Conservation (phyloP, 2,888 invertebrate species). For the Leucophenga maculata region DNA sequence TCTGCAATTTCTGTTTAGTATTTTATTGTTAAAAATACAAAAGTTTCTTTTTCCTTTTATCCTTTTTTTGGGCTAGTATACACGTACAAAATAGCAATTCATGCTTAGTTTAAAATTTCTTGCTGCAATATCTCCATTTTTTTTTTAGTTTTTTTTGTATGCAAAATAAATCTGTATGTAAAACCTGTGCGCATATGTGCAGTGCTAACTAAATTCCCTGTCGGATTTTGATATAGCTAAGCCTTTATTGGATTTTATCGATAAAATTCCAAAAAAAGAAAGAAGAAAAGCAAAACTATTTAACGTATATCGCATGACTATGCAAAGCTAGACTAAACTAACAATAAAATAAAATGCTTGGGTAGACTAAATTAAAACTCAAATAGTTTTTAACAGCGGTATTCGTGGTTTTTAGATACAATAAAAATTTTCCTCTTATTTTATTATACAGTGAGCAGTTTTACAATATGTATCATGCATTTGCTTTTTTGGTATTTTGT, state of each 20-base stretch:
- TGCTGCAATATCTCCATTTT: background rate
- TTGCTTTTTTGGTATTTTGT: conserved; percentile 36
- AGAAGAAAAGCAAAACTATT: conserved; percentile 41
- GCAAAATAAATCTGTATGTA: conserved; percentile 16
- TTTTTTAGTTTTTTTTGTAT: background rate
- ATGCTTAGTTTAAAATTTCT: conserved; percentile 2
- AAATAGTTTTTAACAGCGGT: conserved; percentile 43
- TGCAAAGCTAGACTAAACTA: conserved; percentile 1
- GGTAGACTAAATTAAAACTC: conserved; percentile 56
- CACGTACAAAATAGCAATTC: conserved; percentile 9
- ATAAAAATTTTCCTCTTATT: conserved; percentile 40
- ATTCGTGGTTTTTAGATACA: conserved; percentile 42
- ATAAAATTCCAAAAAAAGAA: background rate
- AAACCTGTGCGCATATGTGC: conserved; percentile 19
- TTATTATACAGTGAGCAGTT: conserved; percentile 45
- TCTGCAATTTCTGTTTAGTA: background rate
- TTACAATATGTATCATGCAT: conserved; percentile 44
- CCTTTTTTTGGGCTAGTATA: background rate
- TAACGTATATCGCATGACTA: background rate
- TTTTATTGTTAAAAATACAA: background rate
- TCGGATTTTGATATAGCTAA: conserved; percentile 13
- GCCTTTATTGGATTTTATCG: conserved; percentile 15
- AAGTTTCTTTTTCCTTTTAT: background rate
- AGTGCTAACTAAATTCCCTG: conserved; percentile 16
- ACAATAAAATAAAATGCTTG: background rate